Conservation (phyloP, 2,797 vertebrate species). For the Propithecus deckenii region DNA sequence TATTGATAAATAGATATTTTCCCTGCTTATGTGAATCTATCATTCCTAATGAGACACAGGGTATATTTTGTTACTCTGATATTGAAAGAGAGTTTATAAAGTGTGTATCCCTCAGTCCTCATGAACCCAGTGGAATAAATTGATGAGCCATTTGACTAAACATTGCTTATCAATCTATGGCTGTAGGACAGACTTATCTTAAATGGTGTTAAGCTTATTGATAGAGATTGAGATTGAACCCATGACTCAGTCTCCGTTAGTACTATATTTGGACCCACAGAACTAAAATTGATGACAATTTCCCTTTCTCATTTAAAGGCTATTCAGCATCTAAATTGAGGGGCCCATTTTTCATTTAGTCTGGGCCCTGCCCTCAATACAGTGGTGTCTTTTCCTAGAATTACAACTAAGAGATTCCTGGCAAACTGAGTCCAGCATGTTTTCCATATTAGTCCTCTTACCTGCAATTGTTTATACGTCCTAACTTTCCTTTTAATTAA, state of each 20-base stretch:
- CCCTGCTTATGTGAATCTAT: neutral
- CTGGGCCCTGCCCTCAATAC: neutral
- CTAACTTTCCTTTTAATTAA: slow-evolving; percentile 8
- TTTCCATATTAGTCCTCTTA: slow-evolving; percentile 33
- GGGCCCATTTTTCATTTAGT: slow-evolving; percentile 31
- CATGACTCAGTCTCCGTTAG: slow-evolving; percentile 43
- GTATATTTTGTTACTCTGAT: neutral
- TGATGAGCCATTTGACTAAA: slow-evolving; percentile 14
- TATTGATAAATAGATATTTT: slow-evolving; percentile 26
- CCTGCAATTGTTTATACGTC: neutral
- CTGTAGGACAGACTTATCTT: slow-evolving; percentile 6
- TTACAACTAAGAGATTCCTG: slow-evolving; percentile 33
- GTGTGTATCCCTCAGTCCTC: neutral
- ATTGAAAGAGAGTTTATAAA: neutral
- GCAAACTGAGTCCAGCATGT: neutral
- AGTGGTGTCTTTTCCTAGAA: neutral
- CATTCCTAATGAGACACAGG: neutral
- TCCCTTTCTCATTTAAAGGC: slow-evolving; percentile 19
- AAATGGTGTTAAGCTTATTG: slow-evolving; percentile 37
- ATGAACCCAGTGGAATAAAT: neutral
- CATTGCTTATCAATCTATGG: neutral
- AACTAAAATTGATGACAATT: slow-evolving; percentile 60
- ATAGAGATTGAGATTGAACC: neutral
- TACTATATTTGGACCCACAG: neutral
- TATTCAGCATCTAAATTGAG: slow-evolving; percentile 33